Conservation (phyloP, 2,888 invertebrate genomes). For the Leucozona laternaria region DNA sequence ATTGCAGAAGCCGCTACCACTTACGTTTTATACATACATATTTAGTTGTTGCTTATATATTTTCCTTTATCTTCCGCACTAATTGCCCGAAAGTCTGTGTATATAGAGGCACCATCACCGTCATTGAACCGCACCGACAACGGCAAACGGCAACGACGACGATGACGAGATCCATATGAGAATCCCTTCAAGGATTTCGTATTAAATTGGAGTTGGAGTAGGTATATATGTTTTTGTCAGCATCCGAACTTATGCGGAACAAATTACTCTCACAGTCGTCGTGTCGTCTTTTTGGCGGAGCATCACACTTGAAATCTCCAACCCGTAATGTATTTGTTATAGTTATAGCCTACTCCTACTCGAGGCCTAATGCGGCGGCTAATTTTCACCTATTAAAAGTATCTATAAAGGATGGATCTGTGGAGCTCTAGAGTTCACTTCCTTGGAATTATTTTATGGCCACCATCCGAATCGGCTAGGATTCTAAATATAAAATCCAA, state of each 20-base stretch:
- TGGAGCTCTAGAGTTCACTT: constrained; percentile 45
- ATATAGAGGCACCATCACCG: neutral
- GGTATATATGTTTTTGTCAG: constrained; percentile 51
- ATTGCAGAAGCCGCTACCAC: constrained; percentile 73
- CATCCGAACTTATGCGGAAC: constrained; percentile 71
- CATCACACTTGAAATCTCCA: constrained; percentile 64
- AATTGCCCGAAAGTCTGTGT: constrained; percentile 67
- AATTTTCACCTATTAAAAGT: constrained; percentile 75
- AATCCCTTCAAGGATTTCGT: constrained; percentile 23
- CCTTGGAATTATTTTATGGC: constrained; percentile 70
- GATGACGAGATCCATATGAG: constrained; percentile 43
- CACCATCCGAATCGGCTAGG: constrained; percentile 60
- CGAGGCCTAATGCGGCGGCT: constrained; percentile 73
- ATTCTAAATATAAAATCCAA: constrained; percentile 68
- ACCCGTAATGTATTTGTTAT: constrained; percentile 37
- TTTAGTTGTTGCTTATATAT: constrained; percentile 17
- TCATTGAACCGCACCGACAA: neutral
- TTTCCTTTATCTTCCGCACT: constrained; percentile 67
- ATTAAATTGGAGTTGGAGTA: neutral
- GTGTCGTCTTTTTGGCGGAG: constrained; percentile 51
- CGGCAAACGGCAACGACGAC: neutral
- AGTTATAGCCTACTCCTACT: constrained; percentile 21
- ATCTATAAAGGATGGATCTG: constrained; percentile 33
- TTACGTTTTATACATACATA: constrained; percentile 58
- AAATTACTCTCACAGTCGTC: constrained; percentile 59